phyloP scores from a whole-genome alignment of 2,113 vertebrate species.

The Argyrosomus japonicus region DNA sequence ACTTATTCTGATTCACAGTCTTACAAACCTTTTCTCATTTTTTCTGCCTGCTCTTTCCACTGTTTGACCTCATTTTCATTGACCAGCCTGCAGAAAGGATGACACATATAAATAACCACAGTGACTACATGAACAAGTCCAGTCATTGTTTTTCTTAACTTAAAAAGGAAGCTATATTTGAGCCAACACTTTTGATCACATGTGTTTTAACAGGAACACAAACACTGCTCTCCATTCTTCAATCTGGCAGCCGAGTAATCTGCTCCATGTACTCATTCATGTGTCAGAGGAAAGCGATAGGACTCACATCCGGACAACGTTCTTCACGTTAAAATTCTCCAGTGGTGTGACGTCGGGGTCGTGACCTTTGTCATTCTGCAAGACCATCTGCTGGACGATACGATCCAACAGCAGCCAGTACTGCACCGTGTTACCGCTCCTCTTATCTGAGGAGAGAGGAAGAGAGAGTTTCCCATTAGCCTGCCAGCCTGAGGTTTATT shows the following conservation, averaged over 20 bases:
- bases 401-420: slow-evolving; percentile 98
- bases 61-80: slow-evolving; percentile 99
- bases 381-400: slow-evolving; percentile 97
- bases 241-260: slow-evolving; percentile 25
- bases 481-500: background rate
- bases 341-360: slow-evolving; percentile 95
- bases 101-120: slow-evolving; percentile 47
- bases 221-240: slow-evolving; percentile 39
- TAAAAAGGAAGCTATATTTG: slow-evolving; percentile 47
- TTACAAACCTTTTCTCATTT: slow-evolving; percentile 95
- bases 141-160: slow-evolving; percentile 30
- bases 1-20: background rate
- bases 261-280: slow-evolving; percentile 33
- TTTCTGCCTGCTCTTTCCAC: slow-evolving; percentile 99
- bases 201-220: slow-evolving; percentile 30
- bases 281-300: background rate
- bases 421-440: slow-evolving; percentile 97
- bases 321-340: slow-evolving; percentile 99
- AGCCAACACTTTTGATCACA: slow-evolving; percentile 29
- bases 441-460: slow-evolving; percentile 87
- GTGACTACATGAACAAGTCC: slow-evolving; percentile 5
- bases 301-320: slow-evolving; percentile 97
- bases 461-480: slow-evolving; percentile 22
- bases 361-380: slow-evolving; percentile 98
- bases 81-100: slow-evolving; percentile 88